Evolutionary conservation across 1,140 invertebrate genomes (phyloP).

Genomic region (Pseudomyrmex pallidus): DNA sequence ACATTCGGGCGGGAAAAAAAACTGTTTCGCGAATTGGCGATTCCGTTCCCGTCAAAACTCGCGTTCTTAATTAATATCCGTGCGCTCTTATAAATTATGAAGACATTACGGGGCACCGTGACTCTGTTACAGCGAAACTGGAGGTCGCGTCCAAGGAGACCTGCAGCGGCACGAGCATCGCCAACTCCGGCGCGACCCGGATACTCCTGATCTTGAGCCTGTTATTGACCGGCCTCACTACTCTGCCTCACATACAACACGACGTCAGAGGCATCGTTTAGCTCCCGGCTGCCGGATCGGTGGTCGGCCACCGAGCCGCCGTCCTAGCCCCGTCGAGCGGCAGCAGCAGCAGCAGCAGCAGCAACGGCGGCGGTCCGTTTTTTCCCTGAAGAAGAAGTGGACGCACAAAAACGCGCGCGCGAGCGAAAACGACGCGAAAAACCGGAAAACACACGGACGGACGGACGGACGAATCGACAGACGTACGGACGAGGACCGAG

Average conservation of each 20-base stretch:
- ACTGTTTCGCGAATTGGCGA: too few species aligned
- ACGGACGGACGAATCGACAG: background rate
- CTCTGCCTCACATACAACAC: slow-evolving; percentile 39
- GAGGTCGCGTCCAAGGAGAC: slow-evolving; percentile 81
- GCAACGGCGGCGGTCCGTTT: slow-evolving; percentile 10
- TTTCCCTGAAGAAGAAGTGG: slow-evolving; percentile 38
- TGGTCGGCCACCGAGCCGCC: slow-evolving; percentile 48
- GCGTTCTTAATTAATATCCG: too few species aligned
- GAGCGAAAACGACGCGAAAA: background rate
- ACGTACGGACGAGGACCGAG: too few species aligned
- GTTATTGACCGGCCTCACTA: slow-evolving; percentile 44
- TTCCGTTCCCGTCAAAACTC: too few species aligned
- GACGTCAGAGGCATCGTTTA: slow-evolving; percentile 67
- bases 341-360: slow-evolving; percentile 15
- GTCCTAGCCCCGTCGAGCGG: slow-evolving; percentile 53
- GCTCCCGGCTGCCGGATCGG: slow-evolving; percentile 55
- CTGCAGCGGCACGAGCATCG: slow-evolving; percentile 77
- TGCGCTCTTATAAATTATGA: slow-evolving; percentile 4
- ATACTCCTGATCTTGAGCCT: slow-evolving; percentile 55
- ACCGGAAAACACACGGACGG: slow-evolving; percentile 1
- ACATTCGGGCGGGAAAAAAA: too few species aligned
- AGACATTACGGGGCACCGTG: background rate
- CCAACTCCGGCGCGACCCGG: slow-evolving; percentile 24
- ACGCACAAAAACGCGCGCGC: background rate
- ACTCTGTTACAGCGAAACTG: slow-evolving; percentile 82